A percentile compares a stretch with the other conserved stretches of the same genome.
These are phyloP conservation scores for Heliocidaris erythrogramma DNA, from an alignment of 35 echinoderm and acorn worm species.

Conservation along the genomic window DNA sequence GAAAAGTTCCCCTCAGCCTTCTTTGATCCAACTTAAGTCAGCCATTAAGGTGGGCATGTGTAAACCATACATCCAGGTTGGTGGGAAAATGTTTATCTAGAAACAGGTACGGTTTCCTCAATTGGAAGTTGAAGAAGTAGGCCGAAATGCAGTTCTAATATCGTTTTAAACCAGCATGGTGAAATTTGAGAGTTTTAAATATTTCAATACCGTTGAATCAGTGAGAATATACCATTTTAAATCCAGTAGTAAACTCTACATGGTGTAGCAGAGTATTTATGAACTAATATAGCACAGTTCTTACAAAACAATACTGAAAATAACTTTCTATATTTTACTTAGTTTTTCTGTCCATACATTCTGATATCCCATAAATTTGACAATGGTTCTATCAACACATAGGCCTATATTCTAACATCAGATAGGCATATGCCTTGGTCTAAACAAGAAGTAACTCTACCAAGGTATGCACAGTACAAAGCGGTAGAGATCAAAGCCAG, in stretches of 20 bases:
- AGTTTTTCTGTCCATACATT: neutral
- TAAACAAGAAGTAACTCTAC: neutral
- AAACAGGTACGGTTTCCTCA: neutral
- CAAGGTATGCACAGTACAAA: neutral
- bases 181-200: no score
- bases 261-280: no score
- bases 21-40: neutral
- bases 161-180: no score
- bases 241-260: no score
- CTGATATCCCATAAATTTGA: neutral
- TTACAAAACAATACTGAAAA: no score
- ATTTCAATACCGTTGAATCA: no score
- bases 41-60: neutral
- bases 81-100: neutral
- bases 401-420: neutral
- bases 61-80: neutral
- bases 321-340: neutral
- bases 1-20: neutral
- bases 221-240: no score
- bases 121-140: neutral
- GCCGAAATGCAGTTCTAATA: neutral
- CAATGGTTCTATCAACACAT: neutral
- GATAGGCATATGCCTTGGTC: neutral
- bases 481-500: neutral
- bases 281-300: no score